Conservation (phyloP, 2,888 invertebrate species). For the Pasiphila rectangulata region DNA sequence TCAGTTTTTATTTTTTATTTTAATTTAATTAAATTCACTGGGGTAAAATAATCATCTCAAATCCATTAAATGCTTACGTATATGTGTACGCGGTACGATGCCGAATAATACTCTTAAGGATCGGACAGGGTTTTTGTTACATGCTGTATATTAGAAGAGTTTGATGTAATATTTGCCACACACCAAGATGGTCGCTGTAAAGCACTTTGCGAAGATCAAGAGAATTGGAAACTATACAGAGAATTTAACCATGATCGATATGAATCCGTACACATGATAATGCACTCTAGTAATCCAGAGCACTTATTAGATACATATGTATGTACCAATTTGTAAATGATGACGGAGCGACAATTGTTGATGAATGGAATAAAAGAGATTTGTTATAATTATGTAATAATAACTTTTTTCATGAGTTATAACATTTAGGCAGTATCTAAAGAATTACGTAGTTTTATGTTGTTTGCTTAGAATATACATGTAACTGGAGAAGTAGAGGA, state of each 20-base stretch:
- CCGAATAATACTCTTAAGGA: no score
- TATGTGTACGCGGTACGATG: no score
- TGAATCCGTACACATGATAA: constrained; percentile 6
- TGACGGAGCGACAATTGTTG: constrained; percentile 5
- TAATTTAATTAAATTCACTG: no score
- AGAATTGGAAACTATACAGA: constrained; percentile 8
- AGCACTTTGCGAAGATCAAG: constrained; percentile 9
- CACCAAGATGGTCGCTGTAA: constrained; percentile 8
- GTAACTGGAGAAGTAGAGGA: neutral
- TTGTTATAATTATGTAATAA: constrained; percentile 3
- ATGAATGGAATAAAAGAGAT: constrained; percentile 5
- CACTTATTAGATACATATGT: constrained; percentile 6
- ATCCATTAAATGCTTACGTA: no score
- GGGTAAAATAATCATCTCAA: no score
- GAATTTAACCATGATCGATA: constrained; percentile 6
- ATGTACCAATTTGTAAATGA: constrained; percentile 8
- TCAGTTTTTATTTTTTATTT: no score
- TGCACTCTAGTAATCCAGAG: constrained; percentile 7
- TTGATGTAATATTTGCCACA: constrained; percentile 8
- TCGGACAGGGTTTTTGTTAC: no score
- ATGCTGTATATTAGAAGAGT: constrained; percentile 7
- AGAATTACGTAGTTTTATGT: constrained; percentile 6
- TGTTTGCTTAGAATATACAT: constrained; percentile 3
- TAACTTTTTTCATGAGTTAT: constrained; percentile 5
- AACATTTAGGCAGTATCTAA: constrained; percentile 6